Percentiles rank a stretch among this genome's conserved stretches.
phyloP scores from a whole-genome alignment of 2,113 vertebrate species.

The Melanerpes formicivorus region DNA sequence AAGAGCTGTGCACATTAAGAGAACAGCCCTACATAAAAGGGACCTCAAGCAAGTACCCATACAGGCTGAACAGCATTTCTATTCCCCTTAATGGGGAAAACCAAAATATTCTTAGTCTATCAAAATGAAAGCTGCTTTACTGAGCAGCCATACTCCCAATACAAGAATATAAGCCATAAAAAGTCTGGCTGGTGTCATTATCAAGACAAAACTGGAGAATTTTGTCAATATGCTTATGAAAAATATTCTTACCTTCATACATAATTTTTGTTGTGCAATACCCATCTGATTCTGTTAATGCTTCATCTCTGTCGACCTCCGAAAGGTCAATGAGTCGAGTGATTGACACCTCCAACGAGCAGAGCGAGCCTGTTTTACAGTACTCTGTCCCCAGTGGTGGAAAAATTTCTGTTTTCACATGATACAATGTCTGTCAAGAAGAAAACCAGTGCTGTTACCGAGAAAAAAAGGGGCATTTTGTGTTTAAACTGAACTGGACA shows the following conservation, averaged over 20 bases:
- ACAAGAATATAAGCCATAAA: neutral
- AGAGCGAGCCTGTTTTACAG: conserved; percentile 90
- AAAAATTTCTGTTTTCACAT: conserved; percentile 84
- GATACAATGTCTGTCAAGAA: conserved; percentile 87
- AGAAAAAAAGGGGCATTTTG: neutral
- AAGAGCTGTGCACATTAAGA: neutral
- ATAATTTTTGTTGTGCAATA: conserved; percentile 89
- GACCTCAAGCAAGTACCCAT: neutral
- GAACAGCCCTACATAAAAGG: neutral
- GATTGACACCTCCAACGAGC: conserved; percentile 89
- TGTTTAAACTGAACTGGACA: neutral
- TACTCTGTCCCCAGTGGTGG: conserved; percentile 83
- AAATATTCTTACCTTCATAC: conserved; percentile 88
- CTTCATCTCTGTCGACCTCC: conserved; percentile 87
- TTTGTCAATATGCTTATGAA: neutral
- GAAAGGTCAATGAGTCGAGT: conserved; percentile 85
- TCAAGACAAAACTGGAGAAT: neutral
- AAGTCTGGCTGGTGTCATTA: neutral
- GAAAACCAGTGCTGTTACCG: conserved; percentile 3
- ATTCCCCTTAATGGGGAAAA: neutral
- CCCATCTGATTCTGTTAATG: conserved; percentile 82
- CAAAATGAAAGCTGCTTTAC: neutral
- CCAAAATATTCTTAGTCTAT: neutral
- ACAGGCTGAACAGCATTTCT: neutral
- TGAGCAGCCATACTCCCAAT: neutral